Evolutionary conservation across 1,140 invertebrate genomes (phyloP).

Genomic region (Hycleus phaleratus): DNA sequence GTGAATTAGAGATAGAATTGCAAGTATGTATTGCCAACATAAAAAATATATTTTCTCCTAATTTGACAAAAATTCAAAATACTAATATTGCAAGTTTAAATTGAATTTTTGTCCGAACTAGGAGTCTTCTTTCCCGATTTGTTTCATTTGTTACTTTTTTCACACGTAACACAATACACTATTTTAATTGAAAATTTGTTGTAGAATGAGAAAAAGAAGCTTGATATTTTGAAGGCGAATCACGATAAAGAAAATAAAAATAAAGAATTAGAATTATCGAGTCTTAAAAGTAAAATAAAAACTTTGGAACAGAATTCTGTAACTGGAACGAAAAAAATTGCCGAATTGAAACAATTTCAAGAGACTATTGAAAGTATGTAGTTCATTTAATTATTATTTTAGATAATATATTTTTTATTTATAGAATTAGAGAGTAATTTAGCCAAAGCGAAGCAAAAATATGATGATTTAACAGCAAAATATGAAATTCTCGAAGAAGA

Average conservation of each 20-base stretch:
- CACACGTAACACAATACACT: background rate
- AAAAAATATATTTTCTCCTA: no score
- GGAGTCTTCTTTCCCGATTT: no score
- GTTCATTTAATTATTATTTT: slow-evolving; percentile 16
- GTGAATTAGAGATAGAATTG: slow-evolving; percentile 54
- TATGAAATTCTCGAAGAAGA: slow-evolving; percentile 79
- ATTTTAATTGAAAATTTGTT: slow-evolving; percentile 14
- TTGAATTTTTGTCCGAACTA: no score
- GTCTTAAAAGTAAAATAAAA: slow-evolving; percentile 56
- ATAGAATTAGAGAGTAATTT: slow-evolving; percentile 60
- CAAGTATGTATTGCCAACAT: slow-evolving; percentile 40
- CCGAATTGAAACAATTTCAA: slow-evolving; percentile 58
- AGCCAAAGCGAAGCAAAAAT: slow-evolving; percentile 58
- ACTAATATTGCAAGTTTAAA: no score
- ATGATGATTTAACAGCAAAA: slow-evolving; percentile 70
- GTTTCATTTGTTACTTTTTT: background rate
- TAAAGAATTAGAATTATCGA: slow-evolving; percentile 57
- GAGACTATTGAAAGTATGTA: slow-evolving; percentile 57
- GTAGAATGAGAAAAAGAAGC: slow-evolving; percentile 55
- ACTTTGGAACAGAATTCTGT: slow-evolving; percentile 52
- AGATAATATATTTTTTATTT: slow-evolving; percentile 23
- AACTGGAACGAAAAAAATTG: slow-evolving; percentile 54
- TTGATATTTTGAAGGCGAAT: slow-evolving; percentile 52
- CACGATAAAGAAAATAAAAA: slow-evolving; percentile 55
- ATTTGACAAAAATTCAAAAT: no score